Evolutionary conservation across 2,797 vertebrate species (phyloP).

Genomic region (Phrynocephalus guinanensis): DNA sequence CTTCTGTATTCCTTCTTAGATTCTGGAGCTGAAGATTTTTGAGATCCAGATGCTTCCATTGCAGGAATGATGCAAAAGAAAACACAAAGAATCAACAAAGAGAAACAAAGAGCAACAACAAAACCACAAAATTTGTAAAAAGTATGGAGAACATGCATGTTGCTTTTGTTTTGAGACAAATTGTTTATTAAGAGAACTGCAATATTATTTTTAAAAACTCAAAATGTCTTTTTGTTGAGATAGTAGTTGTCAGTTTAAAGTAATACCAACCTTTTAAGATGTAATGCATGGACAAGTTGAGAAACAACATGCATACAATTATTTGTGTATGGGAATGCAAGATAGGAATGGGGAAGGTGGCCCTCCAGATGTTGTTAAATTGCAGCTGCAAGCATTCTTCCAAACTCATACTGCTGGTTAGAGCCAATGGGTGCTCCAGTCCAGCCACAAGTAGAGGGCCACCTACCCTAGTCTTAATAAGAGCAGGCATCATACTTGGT

Average conservation of each 20-base stretch:
- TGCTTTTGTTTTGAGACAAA: background rate
- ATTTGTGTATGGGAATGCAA: background rate
- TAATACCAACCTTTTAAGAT: background rate
- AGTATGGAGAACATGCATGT: background rate
- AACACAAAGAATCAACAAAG: background rate
- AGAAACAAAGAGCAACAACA: conserved; percentile 8
- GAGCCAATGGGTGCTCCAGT: background rate
- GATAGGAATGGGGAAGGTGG: background rate
- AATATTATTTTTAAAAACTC: background rate
- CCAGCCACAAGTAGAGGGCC: background rate
- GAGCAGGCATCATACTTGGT: background rate
- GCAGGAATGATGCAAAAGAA: conserved; percentile 21
- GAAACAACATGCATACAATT: background rate
- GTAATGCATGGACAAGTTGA: background rate
- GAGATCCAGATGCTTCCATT: background rate
- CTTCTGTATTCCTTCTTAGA: background rate
- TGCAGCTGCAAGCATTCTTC: background rate
- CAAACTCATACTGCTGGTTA: background rate
- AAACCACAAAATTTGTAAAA: background rate
- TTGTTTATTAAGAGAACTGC: background rate
- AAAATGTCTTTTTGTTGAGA: background rate
- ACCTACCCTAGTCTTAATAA: background rate
- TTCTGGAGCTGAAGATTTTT: background rate
- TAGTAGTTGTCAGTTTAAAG: background rate
- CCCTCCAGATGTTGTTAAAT: background rate